These are phyloP conservation scores for Perizoma affinitatum DNA, from an alignment of 2,888 invertebrate genomes.

Conservation along the genomic window DNA sequence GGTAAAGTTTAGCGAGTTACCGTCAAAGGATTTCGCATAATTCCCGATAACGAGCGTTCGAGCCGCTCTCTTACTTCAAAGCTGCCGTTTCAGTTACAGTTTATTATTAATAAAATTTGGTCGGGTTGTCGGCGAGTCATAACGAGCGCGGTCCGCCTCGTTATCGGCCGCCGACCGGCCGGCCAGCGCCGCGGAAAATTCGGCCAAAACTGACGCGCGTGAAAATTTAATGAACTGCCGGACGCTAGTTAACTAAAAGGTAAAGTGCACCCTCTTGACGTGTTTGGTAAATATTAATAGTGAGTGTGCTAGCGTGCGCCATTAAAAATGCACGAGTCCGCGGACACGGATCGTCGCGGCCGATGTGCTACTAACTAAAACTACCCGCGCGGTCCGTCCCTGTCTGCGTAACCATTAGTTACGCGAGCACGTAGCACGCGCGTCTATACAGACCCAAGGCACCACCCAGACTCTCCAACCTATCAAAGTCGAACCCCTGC, in stretches of 20 bases:
- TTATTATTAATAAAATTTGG: conserved; percentile 84
- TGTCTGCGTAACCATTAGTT: conserved; percentile 57
- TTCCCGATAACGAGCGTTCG: conserved; percentile 79
- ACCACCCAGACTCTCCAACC: conserved; percentile 41
- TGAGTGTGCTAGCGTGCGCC: conserved; percentile 80
- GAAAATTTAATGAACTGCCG: conserved; percentile 85
- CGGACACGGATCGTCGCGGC: conserved; percentile 66
- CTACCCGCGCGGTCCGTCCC: conserved; percentile 25
- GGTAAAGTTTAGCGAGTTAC: conserved; percentile 43
- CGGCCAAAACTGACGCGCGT: conserved; percentile 84
- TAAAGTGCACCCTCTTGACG: conserved; percentile 85
- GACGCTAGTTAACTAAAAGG: conserved; percentile 85
- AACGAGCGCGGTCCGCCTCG: conserved; percentile 71
- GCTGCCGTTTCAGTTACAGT: conserved; percentile 80
- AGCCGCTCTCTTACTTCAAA: conserved; percentile 79
- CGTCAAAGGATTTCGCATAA: conserved; percentile 81
- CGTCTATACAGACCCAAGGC: conserved; percentile 45
- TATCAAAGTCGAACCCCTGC: conserved; percentile 36
- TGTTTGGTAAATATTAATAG: conserved; percentile 84
- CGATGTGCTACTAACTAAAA: conserved; percentile 29
- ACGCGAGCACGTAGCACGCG: conserved; percentile 52
- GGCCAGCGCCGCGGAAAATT: conserved; percentile 83
- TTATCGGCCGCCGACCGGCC: conserved; percentile 75
- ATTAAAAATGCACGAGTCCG: conserved; percentile 83
- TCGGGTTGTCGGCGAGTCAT: conserved; percentile 62